Conservation (phyloP, 2,888 invertebrate genomes). For the Vesta saturnalis region DNA sequence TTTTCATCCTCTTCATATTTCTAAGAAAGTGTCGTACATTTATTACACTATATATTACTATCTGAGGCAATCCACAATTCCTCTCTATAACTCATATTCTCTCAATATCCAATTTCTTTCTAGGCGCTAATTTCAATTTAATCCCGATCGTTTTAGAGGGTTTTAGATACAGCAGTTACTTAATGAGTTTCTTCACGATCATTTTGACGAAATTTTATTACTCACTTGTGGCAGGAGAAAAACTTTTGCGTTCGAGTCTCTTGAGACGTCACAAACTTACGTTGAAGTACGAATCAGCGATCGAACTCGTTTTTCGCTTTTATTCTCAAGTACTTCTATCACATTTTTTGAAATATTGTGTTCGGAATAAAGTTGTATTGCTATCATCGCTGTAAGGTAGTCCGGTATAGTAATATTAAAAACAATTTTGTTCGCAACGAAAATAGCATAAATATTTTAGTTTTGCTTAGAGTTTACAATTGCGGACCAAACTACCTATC, state of each 20-base stretch:
- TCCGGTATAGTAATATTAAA: neutral
- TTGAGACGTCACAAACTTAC: slow-evolving; percentile 14
- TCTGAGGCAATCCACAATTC: slow-evolving; percentile 29
- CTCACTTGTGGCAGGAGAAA: slow-evolving; percentile 23
- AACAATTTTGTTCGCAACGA: slow-evolving; percentile 6
- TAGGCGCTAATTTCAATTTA: slow-evolving; percentile 33
- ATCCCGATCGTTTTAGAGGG: slow-evolving; percentile 29
- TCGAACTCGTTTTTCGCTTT: slow-evolving; percentile 11
- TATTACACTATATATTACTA: slow-evolving; percentile 44
- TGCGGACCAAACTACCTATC: slow-evolving; percentile 38
- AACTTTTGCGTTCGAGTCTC: slow-evolving; percentile 23
- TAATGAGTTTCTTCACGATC: slow-evolving; percentile 32
- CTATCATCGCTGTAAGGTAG: neutral
- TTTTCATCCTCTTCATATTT: slow-evolving; percentile 53
- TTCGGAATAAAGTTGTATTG: slow-evolving; percentile 3
- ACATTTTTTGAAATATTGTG: neutral
- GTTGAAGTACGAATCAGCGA: slow-evolving; percentile 18
- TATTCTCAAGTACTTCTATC: slow-evolving; percentile 17
- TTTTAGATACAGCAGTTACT: slow-evolving; percentile 33
- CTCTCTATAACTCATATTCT: slow-evolving; percentile 30
- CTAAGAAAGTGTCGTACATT: slow-evolving; percentile 43
- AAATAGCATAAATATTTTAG: slow-evolving; percentile 27
- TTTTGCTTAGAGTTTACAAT: slow-evolving; percentile 25
- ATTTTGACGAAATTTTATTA: slow-evolving; percentile 31
- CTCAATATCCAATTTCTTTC: slow-evolving; percentile 19